Conservation (phyloP, 2,888 invertebrate genomes). For the Agrochola macilenta region DNA sequence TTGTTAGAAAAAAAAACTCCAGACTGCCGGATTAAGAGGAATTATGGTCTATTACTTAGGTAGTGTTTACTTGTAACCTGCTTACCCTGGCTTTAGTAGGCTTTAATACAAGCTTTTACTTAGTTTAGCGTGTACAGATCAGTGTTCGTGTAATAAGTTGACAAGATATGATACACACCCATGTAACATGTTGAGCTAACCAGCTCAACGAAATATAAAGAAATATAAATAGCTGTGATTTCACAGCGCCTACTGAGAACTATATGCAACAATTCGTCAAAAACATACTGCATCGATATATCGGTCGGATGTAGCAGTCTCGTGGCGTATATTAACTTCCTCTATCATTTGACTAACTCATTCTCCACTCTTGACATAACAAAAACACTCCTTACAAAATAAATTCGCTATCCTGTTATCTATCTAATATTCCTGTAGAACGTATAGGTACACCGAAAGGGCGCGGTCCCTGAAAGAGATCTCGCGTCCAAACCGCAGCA, state of each 20-base stretch:
- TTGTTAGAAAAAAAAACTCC: slow-evolving; percentile 66
- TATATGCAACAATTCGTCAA: slow-evolving; percentile 30
- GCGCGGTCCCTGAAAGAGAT: slow-evolving; percentile 71
- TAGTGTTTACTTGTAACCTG: slow-evolving; percentile 75
- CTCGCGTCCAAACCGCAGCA: slow-evolving; percentile 66
- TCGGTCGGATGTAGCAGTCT: neutral
- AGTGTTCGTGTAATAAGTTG: slow-evolving; percentile 21
- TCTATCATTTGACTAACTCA: neutral
- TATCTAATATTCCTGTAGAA: slow-evolving; percentile 38
- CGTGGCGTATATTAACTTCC: neutral
- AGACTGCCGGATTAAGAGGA: slow-evolving; percentile 77
- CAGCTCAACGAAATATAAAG: neutral
- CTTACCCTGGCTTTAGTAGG: slow-evolving; percentile 64
- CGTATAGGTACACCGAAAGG: slow-evolving; percentile 42
- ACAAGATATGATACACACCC: neutral
- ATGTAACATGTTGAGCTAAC: too few relatives aligned
- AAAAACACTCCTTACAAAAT: slow-evolving; percentile 38
- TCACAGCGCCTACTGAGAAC: slow-evolving; percentile 23
- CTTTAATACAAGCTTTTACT: slow-evolving; percentile 57
- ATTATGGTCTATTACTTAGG: slow-evolving; percentile 76
- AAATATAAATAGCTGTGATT: neutral
- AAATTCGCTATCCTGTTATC: slow-evolving; percentile 39
- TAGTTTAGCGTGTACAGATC: slow-evolving; percentile 51
- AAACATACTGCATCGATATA: neutral
- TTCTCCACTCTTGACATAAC: slow-evolving; percentile 24